Base-by-base conservation (phyloP, 2,797 vertebrate species). In the Spinus pinus region DNA sequence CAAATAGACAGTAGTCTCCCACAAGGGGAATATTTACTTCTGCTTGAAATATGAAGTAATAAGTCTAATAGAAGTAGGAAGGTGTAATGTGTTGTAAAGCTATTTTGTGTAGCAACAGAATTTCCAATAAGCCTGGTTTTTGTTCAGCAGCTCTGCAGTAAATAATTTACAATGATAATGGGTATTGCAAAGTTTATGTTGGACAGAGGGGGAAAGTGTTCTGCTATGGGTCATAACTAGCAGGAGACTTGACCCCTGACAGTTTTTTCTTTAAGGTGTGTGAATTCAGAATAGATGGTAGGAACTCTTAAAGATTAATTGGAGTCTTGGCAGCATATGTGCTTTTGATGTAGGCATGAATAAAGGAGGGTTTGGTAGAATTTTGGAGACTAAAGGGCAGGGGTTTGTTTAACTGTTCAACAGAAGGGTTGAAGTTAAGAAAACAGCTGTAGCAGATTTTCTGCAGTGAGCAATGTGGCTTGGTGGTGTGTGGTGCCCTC, bases 31-130 rank as follows among this genome's bases (percentile, higher is more conserved):
- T 94, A 93, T 95, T 97, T 97, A 86, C 88, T 86, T 91, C 78
- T 91, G 27, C 74, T 81, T 94, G 91, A 96, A 96, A 94, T 92
- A 96, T 74, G 72, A 96, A 95, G 81, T 94, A 88, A 77, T 91
- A 95, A 93, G 83, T 91, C 66, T 85, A 91, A 93, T 73, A 85
- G 80, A 88, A 81, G 81, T 37, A 72, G 69, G 81, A 89, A 90
- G 58, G 58, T 80, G 70, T 72, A 88, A 88, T 78, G 73, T n/a
- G 72, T 73, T 79, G 54, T 86, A 86, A 66, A 86, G 58, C 30
- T 87, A 44, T 87, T 95, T 83, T 83, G 80, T 85, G 71, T 91
- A 81, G 65, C 72, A 83, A 42, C 49, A 84, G 72, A 56, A 74
- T 85, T 93, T 88, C 62, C 73, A 89, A 9, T 35, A 61, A 78